Evolutionary conservation across 2,797 vertebrate genomes (phyloP).

Genomic region (Champsocephalus gunnari): DNA sequence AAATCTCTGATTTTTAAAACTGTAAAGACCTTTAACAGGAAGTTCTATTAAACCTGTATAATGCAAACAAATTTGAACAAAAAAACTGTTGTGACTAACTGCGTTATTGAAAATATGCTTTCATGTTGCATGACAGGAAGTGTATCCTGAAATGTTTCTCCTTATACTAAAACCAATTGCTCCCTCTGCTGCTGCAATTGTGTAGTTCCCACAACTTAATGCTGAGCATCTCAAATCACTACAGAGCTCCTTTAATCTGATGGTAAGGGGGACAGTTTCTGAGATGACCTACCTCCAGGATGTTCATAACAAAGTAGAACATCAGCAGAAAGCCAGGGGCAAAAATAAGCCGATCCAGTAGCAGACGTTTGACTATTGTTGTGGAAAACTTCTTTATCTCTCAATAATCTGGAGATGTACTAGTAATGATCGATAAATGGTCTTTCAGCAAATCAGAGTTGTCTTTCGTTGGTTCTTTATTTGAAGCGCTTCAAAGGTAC

Average conservation of each 20-base stretch:
- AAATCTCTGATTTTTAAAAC: no score
- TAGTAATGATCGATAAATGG: no score
- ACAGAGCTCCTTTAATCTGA: not conserved
- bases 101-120: not conserved
- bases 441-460: no score
- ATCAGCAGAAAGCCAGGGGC: constrained; percentile 88
- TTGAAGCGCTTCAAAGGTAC: no score
- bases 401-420: no score
- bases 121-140: not conserved
- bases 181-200: not conserved
- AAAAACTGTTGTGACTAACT: not conserved
- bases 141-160: not conserved
- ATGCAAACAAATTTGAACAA: not conserved
- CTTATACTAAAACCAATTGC: not conserved
- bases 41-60: not conserved
- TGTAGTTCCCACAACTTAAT: not conserved
- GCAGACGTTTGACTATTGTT: constrained; percentile 50
- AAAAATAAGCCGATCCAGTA: constrained; percentile 89
- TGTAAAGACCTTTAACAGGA: not conserved
- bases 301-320: constrained; percentile 89
- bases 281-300: constrained; percentile 87
- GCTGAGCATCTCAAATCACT: not conserved
- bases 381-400: no score
- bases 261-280: not conserved
- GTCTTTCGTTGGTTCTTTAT: no score